A percentile compares a stretch with the other conserved stretches of the same genome.
Evolutionary conservation across 2,888 invertebrate species (phyloP).

Genomic region (Portevinia maculata): DNA sequence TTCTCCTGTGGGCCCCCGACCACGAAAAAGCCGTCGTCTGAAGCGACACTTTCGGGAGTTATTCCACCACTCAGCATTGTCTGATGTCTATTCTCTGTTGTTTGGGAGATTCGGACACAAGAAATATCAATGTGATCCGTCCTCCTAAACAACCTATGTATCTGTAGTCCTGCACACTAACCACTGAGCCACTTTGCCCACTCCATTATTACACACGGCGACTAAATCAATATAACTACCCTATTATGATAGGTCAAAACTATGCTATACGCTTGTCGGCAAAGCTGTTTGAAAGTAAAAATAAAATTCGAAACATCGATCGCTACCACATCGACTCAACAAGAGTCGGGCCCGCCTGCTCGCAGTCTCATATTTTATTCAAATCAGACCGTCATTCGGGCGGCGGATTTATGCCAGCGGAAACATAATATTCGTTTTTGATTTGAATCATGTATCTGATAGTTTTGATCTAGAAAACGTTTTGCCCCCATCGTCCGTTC

Average conservation of each 20-base stretch:
- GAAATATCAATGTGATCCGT: no score
- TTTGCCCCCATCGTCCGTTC: conserved; percentile 59
- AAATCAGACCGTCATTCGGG: conserved; percentile 64
- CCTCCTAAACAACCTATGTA: no score
- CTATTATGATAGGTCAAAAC: conserved; percentile 8
- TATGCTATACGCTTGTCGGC: conserved; percentile 1
- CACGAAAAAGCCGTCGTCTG: no score
- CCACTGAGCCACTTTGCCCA: no score
- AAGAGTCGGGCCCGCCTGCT: conserved; percentile 11
- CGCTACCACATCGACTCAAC: conserved; percentile 4
- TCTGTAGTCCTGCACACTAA: not conserved
- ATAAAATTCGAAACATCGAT: conserved; percentile 2
- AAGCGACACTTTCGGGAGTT: no score
- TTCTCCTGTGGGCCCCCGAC: no score
- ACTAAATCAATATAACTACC: not conserved
- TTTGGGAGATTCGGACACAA: no score
- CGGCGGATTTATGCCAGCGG: conserved; percentile 68
- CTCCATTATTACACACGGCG: not conserved
- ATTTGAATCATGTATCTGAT: conserved; percentile 69
- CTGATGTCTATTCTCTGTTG: no score
- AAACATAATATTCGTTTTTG: conserved; percentile 72
- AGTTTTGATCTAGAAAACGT: conserved; percentile 69
- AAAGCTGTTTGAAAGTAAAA: conserved; percentile 24
- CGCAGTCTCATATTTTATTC: conserved; percentile 72
- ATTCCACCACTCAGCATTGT: no score